Evolutionary conservation across 2,888 invertebrate species (phyloP).

Genomic region (Timandra comae): DNA sequence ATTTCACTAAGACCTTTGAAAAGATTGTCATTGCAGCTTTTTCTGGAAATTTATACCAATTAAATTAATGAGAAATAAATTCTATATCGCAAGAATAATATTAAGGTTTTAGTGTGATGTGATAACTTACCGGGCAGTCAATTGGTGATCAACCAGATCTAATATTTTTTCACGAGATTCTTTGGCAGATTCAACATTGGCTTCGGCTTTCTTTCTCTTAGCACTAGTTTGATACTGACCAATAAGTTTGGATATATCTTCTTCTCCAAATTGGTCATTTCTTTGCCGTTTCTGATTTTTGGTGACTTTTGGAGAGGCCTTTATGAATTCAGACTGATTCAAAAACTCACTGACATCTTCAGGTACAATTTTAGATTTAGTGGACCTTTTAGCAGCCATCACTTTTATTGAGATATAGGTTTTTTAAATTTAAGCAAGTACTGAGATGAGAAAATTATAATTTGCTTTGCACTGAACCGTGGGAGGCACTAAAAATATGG

Average conservation of each 20-base stretch:
- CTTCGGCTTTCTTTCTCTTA: slow-evolving; percentile 45
- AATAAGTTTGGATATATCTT: slow-evolving; percentile 37
- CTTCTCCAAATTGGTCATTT: slow-evolving; percentile 33
- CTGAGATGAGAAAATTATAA: neutral
- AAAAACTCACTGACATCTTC: slow-evolving; percentile 45
- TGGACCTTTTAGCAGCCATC: slow-evolving; percentile 46
- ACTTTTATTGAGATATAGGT: neutral
- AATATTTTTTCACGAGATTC: slow-evolving; percentile 50
- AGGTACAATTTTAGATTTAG: slow-evolving; percentile 41
- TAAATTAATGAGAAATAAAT: neutral
- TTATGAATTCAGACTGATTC: slow-evolving; percentile 42
- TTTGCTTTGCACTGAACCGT: no score
- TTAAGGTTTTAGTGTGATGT: no score
- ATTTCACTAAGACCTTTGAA: slow-evolving; percentile 44
- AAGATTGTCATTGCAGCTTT: slow-evolving; percentile 41
- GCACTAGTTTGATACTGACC: slow-evolving; percentile 35
- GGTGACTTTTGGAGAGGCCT: slow-evolving; percentile 40
- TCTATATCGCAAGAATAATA: no score
- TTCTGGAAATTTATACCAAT: slow-evolving; percentile 40
- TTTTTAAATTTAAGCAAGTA: neutral
- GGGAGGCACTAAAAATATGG: neutral
- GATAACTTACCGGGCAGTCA: slow-evolving; percentile 45
- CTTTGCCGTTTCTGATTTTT: slow-evolving; percentile 40
- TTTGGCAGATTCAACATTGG: slow-evolving; percentile 34
- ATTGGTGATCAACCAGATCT: slow-evolving; percentile 46